Conservation (phyloP, 2,888 invertebrate species). For the Parnassius mnemosyne region DNA sequence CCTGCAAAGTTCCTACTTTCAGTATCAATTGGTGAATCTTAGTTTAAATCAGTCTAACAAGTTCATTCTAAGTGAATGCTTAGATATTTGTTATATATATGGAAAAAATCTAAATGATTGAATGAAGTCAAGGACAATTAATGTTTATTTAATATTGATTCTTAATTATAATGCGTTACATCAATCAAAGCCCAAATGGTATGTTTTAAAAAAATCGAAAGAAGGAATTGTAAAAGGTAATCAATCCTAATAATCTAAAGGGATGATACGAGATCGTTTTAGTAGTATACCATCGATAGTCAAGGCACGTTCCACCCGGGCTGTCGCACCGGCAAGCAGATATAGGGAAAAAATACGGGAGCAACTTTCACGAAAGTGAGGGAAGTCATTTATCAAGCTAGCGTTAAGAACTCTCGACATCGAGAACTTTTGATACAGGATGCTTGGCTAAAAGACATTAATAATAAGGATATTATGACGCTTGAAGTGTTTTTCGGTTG, state of each 20-base stretch:
- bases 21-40: too few relatives aligned
- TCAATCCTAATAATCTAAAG: slow-evolving; percentile 45
- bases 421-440: slow-evolving; percentile 77
- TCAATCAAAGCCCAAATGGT: too few relatives aligned
- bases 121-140: too few relatives aligned
- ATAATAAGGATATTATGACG: slow-evolving; percentile 75
- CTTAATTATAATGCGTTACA: too few relatives aligned
- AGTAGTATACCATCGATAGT: slow-evolving; percentile 55
- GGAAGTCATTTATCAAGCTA: slow-evolving; percentile 78
- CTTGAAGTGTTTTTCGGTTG: slow-evolving; percentile 66
- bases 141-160: too few relatives aligned
- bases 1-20: too few relatives aligned
- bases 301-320: slow-evolving; percentile 56
- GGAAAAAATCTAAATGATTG: too few relatives aligned
- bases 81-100: too few relatives aligned
- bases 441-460: slow-evolving; percentile 73
- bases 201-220: background rate
- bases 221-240: slow-evolving; percentile 43
- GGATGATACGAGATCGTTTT: slow-evolving; percentile 51
- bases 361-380: slow-evolving; percentile 69
- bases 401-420: slow-evolving; percentile 76
- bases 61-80: too few relatives aligned
- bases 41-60: too few relatives aligned
- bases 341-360: slow-evolving; percentile 51
- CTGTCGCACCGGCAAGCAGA: slow-evolving; percentile 32